phyloP scores from a whole-genome alignment of 1,140 invertebrate species.

The Archegozetes longisetosus region DNA sequence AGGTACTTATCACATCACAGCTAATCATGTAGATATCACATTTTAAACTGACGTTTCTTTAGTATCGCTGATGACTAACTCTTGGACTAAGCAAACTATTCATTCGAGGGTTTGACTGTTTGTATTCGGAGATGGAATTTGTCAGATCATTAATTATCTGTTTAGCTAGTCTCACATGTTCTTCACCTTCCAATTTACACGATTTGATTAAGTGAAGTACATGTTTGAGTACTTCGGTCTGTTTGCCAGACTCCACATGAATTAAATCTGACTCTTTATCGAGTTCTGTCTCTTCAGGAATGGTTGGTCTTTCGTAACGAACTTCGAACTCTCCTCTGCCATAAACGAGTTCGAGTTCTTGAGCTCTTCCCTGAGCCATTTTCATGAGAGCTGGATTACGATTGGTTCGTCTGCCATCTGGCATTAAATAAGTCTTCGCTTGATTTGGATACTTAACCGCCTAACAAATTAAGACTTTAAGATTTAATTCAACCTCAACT shows the following conservation, averaged over 20 bases:
- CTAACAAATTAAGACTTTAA: background rate
- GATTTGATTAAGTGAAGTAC: background rate
- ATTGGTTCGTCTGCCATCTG: slow-evolving; percentile 4
- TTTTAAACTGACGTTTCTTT: too few species aligned
- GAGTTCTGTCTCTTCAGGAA: background rate
- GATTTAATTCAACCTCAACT: background rate
- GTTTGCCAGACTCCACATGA: background rate
- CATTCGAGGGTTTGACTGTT: too few species aligned
- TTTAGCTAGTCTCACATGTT: background rate
- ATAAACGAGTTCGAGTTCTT: slow-evolving; percentile 9
- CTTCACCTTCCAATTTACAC: background rate
- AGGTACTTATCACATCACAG: too few species aligned
- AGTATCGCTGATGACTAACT: too few species aligned
- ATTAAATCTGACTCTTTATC: background rate
- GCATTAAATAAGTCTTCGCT: background rate
- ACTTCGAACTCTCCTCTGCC: slow-evolving; percentile 7
- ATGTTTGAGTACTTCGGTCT: background rate
- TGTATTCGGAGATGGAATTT: background rate
- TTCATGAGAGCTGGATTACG: slow-evolving; percentile 10
- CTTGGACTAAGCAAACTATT: too few species aligned
- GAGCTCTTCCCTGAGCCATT: background rate
- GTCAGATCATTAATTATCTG: background rate
- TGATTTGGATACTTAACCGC: slow-evolving; percentile 3
- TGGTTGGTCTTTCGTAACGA: background rate
- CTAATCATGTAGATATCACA: too few species aligned